Percentiles rank a stretch among this genome's conserved stretches.
Evolutionary conservation across 2,888 invertebrate genomes (phyloP).

Genomic region (Drosophila birchii): DNA sequence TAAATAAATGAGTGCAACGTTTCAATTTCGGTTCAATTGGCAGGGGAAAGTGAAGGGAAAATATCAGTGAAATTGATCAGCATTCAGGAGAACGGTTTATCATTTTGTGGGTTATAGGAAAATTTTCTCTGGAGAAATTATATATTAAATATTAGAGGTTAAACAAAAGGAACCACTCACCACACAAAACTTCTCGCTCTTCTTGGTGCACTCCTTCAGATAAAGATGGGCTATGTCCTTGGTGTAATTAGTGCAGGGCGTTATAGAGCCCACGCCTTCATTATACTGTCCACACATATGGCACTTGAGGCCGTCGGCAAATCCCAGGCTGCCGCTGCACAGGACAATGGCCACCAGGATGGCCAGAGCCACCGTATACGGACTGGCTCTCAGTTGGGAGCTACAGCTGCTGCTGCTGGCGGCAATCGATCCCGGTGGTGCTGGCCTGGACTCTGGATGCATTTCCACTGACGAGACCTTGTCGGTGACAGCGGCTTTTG

Average conservation of each 20-base stretch:
- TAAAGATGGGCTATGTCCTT: slow-evolving; percentile 87
- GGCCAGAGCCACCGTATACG: slow-evolving; percentile 31
- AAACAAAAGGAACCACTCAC: slow-evolving; percentile 86
- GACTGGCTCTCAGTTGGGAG: slow-evolving; percentile 46
- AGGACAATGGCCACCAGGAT: slow-evolving; percentile 72
- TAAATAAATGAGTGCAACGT: slow-evolving; percentile 50
- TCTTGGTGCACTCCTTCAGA: slow-evolving; percentile 88
- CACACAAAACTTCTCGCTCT: slow-evolving; percentile 89
- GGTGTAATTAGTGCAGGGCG: slow-evolving; percentile 92
- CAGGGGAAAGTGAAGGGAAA: neutral
- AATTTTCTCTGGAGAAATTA: neutral
- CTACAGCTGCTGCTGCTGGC: slow-evolving; percentile 19
- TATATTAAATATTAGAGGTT: neutral
- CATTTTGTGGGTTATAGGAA: neutral
- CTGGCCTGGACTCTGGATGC: slow-evolving; percentile 31
- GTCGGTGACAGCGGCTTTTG: slow-evolving; percentile 46
- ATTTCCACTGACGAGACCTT: slow-evolving; percentile 38
- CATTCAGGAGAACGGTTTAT: neutral
- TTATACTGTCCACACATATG: slow-evolving; percentile 94
- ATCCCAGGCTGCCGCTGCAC: slow-evolving; percentile 71
- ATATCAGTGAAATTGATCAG: slow-evolving; percentile 1
- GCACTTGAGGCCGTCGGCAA: slow-evolving; percentile 86
- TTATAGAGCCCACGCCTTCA: slow-evolving; percentile 93
- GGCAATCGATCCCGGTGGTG: slow-evolving; percentile 30
- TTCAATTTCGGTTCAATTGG: slow-evolving; percentile 39